A percentile compares a stretch with the other conserved stretches of the same genome.
Evolutionary conservation across 1,140 invertebrate species (phyloP).

Genomic region (Drosophila nannoptera): DNA sequence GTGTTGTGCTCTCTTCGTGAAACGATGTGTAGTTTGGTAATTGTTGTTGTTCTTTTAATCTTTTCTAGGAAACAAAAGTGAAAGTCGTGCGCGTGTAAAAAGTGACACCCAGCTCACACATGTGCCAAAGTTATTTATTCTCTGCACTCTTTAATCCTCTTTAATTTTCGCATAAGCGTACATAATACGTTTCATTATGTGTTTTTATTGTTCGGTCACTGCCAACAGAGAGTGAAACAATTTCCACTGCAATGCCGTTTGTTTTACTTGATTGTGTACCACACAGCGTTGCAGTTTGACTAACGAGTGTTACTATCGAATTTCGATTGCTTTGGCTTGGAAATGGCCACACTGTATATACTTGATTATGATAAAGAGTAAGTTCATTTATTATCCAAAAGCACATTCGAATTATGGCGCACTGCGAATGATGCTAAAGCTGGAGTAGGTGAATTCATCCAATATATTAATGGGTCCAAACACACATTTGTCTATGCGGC

Average conservation of each 20-base stretch:
- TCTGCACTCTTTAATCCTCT: slow-evolving; percentile 1
- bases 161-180: not conserved
- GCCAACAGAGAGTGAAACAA: slow-evolving; percentile 28
- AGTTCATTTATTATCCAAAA: not conserved
- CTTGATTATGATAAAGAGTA: not conserved
- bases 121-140: slow-evolving; percentile 4
- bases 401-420: not conserved
- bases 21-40: slow-evolving; percentile 34
- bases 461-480: slow-evolving; percentile 32
- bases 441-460: slow-evolving; percentile 19
- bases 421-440: slow-evolving; percentile 33
- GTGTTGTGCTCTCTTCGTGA: slow-evolving; percentile 27
- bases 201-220: slow-evolving; percentile 41
- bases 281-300: slow-evolving; percentile 33
- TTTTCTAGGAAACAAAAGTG: slow-evolving; percentile 46
- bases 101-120: slow-evolving; percentile 12
- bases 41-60: slow-evolving; percentile 48
- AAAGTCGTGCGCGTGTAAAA: slow-evolving; percentile 42
- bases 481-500: slow-evolving; percentile 60
- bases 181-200: slow-evolving; percentile 14
- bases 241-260: slow-evolving; percentile 46
- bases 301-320: slow-evolving; percentile 18
- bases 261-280: slow-evolving; percentile 41
- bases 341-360: slow-evolving; percentile 22
- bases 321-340: too few relatives aligned